These are phyloP conservation scores for Pterobdella sp. DNA, from an alignment of 2,888 invertebrate genomes.

Conservation along the genomic window DNA sequence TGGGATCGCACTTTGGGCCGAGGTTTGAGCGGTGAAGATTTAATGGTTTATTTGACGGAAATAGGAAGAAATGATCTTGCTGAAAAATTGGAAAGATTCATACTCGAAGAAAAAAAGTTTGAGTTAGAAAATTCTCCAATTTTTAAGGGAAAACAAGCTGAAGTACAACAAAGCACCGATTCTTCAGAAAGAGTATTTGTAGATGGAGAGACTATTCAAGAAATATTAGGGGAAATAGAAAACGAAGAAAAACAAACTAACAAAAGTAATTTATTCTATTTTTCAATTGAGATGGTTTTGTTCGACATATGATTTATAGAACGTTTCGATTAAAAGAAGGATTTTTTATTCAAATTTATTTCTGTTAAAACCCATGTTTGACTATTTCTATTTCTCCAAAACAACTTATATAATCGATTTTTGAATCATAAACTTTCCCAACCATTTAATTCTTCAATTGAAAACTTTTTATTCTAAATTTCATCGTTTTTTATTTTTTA, in stretches of 20 bases:
- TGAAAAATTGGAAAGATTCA: neutral
- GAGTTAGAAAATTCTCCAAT: slow-evolving; percentile 4
- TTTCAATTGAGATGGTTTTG: neutral
- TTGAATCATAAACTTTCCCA: no score
- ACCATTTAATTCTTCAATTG: no score
- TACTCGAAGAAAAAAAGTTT: neutral
- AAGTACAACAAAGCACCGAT: neutral
- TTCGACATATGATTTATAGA: neutral
- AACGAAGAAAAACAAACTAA: neutral
- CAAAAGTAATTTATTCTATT: neutral
- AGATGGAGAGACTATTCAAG: neutral
- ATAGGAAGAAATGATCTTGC: neutral
- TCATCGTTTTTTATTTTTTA: no score
- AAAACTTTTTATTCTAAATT: no score
- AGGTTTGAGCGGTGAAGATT: neutral
- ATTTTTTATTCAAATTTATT: neutral
- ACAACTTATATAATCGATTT: no score
- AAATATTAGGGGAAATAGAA: neutral
- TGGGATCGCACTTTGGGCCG: slow-evolving; percentile 9
- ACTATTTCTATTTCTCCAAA: no score
- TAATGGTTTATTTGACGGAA: neutral
- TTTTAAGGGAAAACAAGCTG: neutral
- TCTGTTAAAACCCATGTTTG: neutral
- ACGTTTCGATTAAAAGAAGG: neutral
- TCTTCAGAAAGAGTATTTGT: neutral